Percentiles rank a stretch among this genome's conserved stretches.
Conservation (phyloP, 2,113 vertebrate species). For the Cettia cetti region DNA sequence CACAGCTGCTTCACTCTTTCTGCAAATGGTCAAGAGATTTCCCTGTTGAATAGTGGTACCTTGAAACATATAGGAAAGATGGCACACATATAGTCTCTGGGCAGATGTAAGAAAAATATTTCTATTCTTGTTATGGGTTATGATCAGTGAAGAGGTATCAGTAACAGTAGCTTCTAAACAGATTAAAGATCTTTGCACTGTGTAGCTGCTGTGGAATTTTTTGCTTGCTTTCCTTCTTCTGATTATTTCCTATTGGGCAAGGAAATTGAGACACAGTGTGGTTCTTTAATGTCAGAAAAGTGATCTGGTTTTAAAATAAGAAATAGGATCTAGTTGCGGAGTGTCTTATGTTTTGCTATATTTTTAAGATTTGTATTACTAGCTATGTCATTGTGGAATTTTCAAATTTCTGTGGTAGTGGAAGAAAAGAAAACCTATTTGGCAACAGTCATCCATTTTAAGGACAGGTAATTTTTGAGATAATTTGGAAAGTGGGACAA, state of each 20-base stretch:
- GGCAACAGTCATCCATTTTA: neutral
- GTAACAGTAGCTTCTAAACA: neutral
- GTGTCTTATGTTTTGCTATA: neutral
- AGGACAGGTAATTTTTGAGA: neutral
- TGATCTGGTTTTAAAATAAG: neutral
- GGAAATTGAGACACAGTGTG: neutral
- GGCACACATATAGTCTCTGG: accelerated
- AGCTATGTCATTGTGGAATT: neutral
- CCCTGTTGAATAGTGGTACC: neutral
- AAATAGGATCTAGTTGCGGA: neutral
- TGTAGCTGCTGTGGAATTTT: neutral
- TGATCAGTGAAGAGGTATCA: neutral
- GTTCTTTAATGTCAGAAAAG: neutral
- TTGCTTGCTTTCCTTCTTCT: neutral
- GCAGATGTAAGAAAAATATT: neutral
- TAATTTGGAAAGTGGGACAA: neutral
- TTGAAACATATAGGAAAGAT: neutral
- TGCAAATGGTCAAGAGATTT: neutral
- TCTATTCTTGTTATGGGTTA: neutral
- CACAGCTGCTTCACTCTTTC: neutral
- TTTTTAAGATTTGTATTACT: neutral
- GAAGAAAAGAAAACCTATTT: neutral
- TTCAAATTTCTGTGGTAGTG: neutral
- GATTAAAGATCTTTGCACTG: neutral
- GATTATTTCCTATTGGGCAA: neutral